Evolutionary conservation across 2,888 invertebrate genomes (phyloP).

Genomic region (Gasteruption jaculator): DNA sequence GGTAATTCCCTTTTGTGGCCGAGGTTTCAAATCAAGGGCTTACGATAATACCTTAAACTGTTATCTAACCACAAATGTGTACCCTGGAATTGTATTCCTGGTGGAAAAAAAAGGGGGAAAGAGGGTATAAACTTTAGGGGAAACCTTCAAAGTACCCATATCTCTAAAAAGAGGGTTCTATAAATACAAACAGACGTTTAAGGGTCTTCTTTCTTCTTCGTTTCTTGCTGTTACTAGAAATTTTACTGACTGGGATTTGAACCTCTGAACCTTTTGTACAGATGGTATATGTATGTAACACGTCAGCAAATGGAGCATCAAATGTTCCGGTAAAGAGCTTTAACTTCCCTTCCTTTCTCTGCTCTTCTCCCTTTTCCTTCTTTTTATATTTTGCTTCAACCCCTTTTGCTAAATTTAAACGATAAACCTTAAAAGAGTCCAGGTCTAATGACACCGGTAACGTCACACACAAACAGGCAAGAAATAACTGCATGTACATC

Average conservation of each 20-base stretch:
- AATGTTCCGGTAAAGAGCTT: slow-evolving; percentile 25
- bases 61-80: too few species aligned
- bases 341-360: slow-evolving; percentile 17
- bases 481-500: too few species aligned
- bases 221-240: slow-evolving; percentile 17
- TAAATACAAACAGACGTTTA: slow-evolving; percentile 39
- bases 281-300: too few species aligned
- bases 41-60: too few species aligned
- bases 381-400: slow-evolving; percentile 15
- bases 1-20: too few species aligned
- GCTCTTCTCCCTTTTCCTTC: slow-evolving; percentile 17
- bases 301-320: slow-evolving; percentile 32
- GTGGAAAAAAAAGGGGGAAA: background rate
- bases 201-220: slow-evolving; percentile 19
- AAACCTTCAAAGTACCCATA: background rate
- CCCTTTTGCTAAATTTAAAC: slow-evolving; percentile 34
- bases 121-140: background rate
- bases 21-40: too few species aligned
- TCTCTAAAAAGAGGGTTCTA: slow-evolving; percentile 22
- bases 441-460: too few species aligned
- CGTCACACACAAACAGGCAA: too few species aligned
- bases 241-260: too few species aligned
- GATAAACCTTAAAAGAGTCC: too few species aligned
- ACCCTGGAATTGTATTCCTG: too few species aligned
- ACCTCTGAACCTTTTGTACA: too few species aligned